Evolutionary conservation across 2,888 invertebrate genomes (phyloP).

Genomic region (Drepanosiphum platanoidis): DNA sequence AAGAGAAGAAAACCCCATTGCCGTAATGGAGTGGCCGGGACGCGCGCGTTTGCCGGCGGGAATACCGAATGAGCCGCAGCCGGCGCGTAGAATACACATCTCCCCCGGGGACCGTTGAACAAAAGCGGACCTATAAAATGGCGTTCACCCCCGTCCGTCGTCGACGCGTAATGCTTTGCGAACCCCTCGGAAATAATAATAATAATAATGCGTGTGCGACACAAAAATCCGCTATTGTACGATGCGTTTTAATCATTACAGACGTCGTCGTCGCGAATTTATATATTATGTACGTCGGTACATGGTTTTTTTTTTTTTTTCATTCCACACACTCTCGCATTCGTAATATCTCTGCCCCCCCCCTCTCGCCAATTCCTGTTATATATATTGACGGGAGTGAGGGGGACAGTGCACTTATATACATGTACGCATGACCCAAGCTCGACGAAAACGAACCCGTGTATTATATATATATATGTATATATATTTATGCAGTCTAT

Average conservation of each 20-base stretch:
- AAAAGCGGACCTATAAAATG: constrained; percentile 56
- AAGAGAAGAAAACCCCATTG: constrained; percentile 39
- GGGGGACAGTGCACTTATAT: too few relatives aligned
- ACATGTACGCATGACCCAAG: background rate
- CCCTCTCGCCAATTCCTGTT: background rate
- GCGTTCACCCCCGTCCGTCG: constrained; percentile 26
- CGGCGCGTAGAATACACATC: background rate
- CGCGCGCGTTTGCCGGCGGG: constrained; percentile 24
- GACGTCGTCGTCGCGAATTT: background rate
- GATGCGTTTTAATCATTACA: constrained; percentile 47
- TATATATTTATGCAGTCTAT: background rate
- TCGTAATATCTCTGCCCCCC: too few relatives aligned
- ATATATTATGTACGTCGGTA: background rate
- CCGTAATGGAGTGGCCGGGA: constrained; percentile 55
- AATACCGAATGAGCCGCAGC: constrained; percentile 52
- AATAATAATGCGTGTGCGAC: constrained; percentile 36
- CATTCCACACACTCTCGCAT: background rate
- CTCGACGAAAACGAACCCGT: background rate
- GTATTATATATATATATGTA: background rate
- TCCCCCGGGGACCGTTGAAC: constrained; percentile 55
- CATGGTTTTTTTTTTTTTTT: background rate
- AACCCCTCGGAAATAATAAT: constrained; percentile 46
- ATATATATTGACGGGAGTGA: background rate
- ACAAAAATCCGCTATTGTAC: constrained; percentile 44
- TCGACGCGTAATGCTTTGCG: background rate